Evolutionary conservation across 1,140 invertebrate genomes (phyloP).

Genomic region (Hesperophylax magnus): DNA sequence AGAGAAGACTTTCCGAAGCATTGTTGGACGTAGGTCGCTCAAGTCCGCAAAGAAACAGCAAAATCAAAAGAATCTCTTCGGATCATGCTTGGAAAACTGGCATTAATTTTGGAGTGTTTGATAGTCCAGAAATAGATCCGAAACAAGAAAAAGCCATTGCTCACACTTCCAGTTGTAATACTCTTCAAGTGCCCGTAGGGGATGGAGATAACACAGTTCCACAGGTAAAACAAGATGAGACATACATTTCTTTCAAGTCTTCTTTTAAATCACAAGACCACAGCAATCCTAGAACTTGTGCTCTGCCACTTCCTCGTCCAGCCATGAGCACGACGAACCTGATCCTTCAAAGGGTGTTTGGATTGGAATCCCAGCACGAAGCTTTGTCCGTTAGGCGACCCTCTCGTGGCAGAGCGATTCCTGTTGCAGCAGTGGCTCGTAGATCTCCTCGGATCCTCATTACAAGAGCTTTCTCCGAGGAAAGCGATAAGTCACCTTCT

Average conservation of each 20-base stretch:
- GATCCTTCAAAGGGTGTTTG: slow-evolving; percentile 71
- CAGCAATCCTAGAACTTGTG: slow-evolving; percentile 60
- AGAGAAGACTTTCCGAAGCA: slow-evolving; percentile 77
- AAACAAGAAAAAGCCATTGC: slow-evolving; percentile 65
- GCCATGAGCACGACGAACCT: slow-evolving; percentile 67
- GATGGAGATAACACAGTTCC: slow-evolving; percentile 56
- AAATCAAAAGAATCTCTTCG: slow-evolving; percentile 66
- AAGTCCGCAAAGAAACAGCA: slow-evolving; percentile 60
- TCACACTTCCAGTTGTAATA: slow-evolving; percentile 67
- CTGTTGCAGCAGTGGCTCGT: slow-evolving; percentile 65
- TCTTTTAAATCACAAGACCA: slow-evolving; percentile 56
- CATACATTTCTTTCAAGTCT: slow-evolving; percentile 58
- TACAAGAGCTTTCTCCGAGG: slow-evolving; percentile 79
- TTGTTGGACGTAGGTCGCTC: slow-evolving; percentile 70
- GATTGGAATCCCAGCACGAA: slow-evolving; percentile 61
- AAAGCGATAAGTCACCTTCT: slow-evolving; percentile 72
- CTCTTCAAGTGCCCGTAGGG: slow-evolving; percentile 69
- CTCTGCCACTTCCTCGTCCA: slow-evolving; percentile 66
- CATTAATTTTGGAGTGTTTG: slow-evolving; percentile 51
- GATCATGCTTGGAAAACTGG: slow-evolving; percentile 62
- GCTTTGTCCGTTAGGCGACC: slow-evolving; percentile 32
- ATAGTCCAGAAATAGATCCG: slow-evolving; percentile 48
- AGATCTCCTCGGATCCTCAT: slow-evolving; percentile 79
- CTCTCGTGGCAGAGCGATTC: slow-evolving; percentile 43
- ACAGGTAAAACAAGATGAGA: slow-evolving; percentile 63